phyloP scores from a whole-genome alignment of 30 jellyfish, hydroid and myxozoan species.

The Nemopilema nomurai region DNA sequence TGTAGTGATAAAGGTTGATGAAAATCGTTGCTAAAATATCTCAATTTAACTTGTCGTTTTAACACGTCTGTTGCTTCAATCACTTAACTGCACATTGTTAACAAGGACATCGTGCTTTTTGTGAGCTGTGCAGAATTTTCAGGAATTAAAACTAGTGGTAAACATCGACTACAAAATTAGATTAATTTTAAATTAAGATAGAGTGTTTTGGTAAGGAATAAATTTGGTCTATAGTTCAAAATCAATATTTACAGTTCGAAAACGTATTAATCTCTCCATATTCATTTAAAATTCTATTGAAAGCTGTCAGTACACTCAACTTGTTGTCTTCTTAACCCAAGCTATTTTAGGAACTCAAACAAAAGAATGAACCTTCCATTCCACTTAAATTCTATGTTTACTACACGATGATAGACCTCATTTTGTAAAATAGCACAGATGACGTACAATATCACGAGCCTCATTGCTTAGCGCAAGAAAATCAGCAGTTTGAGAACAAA shows the following conservation, averaged over 20 bases:
- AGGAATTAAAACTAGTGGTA: background rate
- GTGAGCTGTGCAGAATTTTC: too few species aligned
- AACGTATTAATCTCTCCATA: background rate
- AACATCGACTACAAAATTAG: background rate
- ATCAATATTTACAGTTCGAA: background rate
- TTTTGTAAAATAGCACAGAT: background rate
- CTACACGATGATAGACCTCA: background rate
- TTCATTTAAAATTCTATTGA: background rate
- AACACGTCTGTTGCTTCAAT: too few species aligned
- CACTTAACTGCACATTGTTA: too few species aligned
- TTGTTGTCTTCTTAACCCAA: background rate
- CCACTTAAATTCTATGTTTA: background rate
- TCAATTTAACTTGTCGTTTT: too few species aligned
- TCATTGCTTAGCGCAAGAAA: too few species aligned
- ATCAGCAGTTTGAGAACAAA: too few species aligned
- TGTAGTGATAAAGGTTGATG: too few species aligned
- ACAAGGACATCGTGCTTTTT: too few species aligned
- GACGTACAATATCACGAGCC: background rate
- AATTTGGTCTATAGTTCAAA: background rate
- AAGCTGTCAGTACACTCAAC: background rate
- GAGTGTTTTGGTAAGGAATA: background rate
- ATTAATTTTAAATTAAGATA: too few species aligned
- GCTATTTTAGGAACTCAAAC: background rate
- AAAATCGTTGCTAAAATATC: too few species aligned
- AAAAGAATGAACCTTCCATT: background rate